A percentile compares a stretch with the other conserved stretches of the same genome.
Evolutionary conservation across 2,797 vertebrate species (phyloP).

Genomic region (Esox lucius): DNA sequence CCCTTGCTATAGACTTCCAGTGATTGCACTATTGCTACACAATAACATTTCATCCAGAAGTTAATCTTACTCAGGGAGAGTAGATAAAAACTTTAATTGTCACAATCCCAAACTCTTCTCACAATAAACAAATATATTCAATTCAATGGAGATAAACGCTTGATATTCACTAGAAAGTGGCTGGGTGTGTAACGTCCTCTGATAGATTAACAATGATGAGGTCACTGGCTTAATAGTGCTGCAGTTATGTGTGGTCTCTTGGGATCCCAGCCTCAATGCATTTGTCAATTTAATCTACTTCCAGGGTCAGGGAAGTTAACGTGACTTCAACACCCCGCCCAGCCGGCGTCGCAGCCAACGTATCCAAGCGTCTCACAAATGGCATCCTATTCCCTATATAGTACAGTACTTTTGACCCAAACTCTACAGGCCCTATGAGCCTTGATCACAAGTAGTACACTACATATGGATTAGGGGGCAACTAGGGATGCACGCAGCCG

Average conservation of each 20-base stretch:
- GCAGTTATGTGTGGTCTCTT: background rate
- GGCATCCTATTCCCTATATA: background rate
- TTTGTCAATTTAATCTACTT: constrained; percentile 11
- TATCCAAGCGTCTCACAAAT: background rate
- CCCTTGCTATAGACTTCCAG: no score
- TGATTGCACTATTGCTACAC: no score
- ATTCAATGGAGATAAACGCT: background rate
- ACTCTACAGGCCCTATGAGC: background rate
- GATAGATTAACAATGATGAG: constrained; percentile 1
- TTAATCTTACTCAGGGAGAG: no score
- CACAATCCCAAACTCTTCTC: background rate
- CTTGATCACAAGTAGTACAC: background rate
- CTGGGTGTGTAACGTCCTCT: background rate
- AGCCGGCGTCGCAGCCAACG: background rate
- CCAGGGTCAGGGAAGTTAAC: constrained; percentile 4
- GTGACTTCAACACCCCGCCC: background rate
- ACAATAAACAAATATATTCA: background rate
- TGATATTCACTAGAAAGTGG: background rate
- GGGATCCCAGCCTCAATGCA: background rate
- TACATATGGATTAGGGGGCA: background rate
- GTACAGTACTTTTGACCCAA: background rate
- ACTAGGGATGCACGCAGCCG: background rate
- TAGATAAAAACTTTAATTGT: no score
- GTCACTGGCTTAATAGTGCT: background rate
- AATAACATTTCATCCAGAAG: no score